Evolutionary conservation across 2,113 vertebrate species (phyloP), one percentile per base, ranked within the genome.

Genomic region (Gallinago jamesoni): DNA sequence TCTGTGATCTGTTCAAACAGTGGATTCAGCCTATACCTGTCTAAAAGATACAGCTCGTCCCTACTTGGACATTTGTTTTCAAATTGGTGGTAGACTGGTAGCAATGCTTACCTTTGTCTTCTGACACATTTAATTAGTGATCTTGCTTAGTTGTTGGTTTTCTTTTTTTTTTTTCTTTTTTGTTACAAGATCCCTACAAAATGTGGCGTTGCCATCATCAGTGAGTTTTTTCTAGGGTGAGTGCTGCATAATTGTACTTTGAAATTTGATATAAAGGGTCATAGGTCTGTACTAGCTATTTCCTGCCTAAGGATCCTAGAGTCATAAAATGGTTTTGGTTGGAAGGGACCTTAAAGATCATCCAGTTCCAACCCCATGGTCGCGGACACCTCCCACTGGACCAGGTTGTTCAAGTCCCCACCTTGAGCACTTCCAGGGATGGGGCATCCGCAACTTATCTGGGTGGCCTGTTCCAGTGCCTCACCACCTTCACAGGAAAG

Each of bases 91-190:
- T 37, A 43, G 10, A 15, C 12, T n/a, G 25, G 4, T 82, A 52
- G 33, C 33, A 73, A 4, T 31, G 30, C 6, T 80, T 76, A 27
- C 30, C 39, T 76, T 85, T 52, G n/a, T 35, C 31, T 78, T 80
- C 28, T 87, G 60, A 50, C 5, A 7, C 62, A 52, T 83, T 82
- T 81, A 74, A 6, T 9, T 35, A n/a, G 10, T 10, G 15, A 3
- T 30, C 3, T 80, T 86, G 1, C 17, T 77, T 70, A 27, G 3
- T 30, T 55, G 33, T 27, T 9, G 31, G 21, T 22, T 3, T 8
- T 0, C 16, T 37, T 47, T 50, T 37, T 39, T 21, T 16, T 41
- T 37, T 31, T 5, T 7, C 0, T 19, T 41, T 47, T 63, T 79
- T 12, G 41, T 10, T 41, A 17, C 15, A 41, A 2, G 18, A 25